These are phyloP conservation scores for Drosophila vallismaia DNA, from an alignment of 2,888 invertebrate species.

Conservation along the genomic window DNA sequence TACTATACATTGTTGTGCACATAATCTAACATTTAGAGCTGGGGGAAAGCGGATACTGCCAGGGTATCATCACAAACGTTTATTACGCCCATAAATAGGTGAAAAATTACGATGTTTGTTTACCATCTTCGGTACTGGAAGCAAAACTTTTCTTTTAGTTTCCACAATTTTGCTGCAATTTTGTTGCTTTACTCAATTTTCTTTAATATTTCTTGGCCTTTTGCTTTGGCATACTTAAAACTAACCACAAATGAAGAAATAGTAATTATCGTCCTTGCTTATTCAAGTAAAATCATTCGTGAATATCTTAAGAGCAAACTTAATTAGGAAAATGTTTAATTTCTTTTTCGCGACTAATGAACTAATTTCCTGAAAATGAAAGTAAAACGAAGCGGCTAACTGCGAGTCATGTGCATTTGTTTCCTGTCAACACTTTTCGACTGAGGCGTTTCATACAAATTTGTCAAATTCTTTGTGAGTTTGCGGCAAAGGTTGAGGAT, in stretches of 20 bases:
- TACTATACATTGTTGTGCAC: conserved; percentile 58
- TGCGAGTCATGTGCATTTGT: conserved; percentile 55
- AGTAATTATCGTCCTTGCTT: background rate
- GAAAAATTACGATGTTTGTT: conserved; percentile 75
- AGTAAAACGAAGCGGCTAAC: conserved; percentile 19
- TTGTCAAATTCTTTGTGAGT: conserved; percentile 38
- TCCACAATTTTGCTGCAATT: conserved; percentile 54
- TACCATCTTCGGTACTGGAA: conserved; percentile 44
- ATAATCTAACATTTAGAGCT: conserved; percentile 37
- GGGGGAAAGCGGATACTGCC: background rate
- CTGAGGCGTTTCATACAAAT: conserved; percentile 50
- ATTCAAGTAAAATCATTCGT: too few species aligned
- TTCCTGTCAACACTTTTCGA: conserved; percentile 66
- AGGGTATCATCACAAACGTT: conserved; percentile 77
- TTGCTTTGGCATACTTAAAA: conserved; percentile 35
- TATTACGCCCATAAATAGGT: conserved; percentile 78
- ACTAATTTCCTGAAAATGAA: conserved; percentile 40
- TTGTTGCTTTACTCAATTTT: conserved; percentile 61
- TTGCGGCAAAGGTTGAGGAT: background rate
- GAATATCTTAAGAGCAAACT: background rate
- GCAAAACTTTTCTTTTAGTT: conserved; percentile 31
- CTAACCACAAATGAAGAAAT: conserved; percentile 23
- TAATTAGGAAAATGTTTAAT: conserved; percentile 9
- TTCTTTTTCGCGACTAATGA: conserved; percentile 45
- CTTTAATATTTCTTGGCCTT: conserved; percentile 62